Percentiles rank a stretch among this genome's conserved stretches.
Conservation (phyloP, 2,797 vertebrate genomes). For the Molossus alvarezi region DNA sequence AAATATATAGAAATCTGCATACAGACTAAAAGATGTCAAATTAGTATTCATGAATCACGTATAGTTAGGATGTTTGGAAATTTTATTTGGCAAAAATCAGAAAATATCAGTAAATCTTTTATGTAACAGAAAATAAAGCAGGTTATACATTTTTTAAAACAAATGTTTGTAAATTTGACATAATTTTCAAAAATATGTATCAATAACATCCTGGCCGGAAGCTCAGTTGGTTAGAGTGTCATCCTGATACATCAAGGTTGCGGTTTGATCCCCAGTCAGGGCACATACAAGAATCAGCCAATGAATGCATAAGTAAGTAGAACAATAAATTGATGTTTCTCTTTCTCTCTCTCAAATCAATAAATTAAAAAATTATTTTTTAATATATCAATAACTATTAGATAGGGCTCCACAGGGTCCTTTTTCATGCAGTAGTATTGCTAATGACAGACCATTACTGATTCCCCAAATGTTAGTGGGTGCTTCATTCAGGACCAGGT, state of each 20-base stretch:
- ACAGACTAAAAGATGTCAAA: conserved; percentile 48
- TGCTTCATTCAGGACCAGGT: neutral
- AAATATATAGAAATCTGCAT: conserved; percentile 36
- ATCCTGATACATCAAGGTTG: neutral
- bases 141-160: neutral
- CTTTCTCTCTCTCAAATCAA: neutral
- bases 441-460: neutral
- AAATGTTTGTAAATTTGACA: neutral
- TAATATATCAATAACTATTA: neutral
- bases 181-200: neutral
- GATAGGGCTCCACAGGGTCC: neutral
- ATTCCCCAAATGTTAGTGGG: neutral
- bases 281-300: neutral
- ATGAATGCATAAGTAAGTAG: neutral
- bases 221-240: neutral
- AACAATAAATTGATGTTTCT: neutral
- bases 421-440: neutral
- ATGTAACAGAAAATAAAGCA: conserved; percentile 4
- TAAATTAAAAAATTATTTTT: neutral
- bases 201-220: neutral
- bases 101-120: conserved; percentile 40
- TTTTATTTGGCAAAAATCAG: conserved; percentile 48
- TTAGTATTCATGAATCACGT: neutral
- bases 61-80: conserved; percentile 20
- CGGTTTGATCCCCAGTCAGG: neutral